phyloP scores from a whole-genome alignment of 2,888 invertebrate genomes.

The Neoitamus cyanurus region DNA sequence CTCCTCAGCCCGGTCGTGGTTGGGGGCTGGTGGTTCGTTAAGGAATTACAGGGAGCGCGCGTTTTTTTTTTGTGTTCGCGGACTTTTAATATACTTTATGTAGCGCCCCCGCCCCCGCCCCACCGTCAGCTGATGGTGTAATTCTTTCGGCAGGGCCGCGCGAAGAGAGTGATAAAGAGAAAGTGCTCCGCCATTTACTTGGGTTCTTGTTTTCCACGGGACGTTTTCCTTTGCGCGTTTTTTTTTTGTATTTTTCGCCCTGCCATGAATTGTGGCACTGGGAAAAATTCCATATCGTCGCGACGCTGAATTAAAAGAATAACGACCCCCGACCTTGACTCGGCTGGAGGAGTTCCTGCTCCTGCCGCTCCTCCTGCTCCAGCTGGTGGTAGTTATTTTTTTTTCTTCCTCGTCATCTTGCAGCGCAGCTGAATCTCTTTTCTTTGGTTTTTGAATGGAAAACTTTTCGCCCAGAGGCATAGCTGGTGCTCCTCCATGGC shows the following conservation, averaged over 20 bases:
- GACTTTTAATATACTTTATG: constrained; percentile 46
- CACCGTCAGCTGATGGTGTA: constrained; percentile 24
- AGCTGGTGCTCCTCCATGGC: background rate
- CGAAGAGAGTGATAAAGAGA: constrained; percentile 38
- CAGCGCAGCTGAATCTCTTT: constrained; percentile 30
- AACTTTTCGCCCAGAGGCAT: constrained; percentile 29
- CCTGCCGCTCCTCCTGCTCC: background rate
- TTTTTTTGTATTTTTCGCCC: constrained; percentile 13
- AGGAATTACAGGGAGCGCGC: constrained; percentile 41
- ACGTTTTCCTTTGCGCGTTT: background rate
- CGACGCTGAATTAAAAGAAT: constrained; percentile 60
- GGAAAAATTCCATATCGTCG: constrained; percentile 53
- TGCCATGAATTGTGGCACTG: constrained; percentile 49
- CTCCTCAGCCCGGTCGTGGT: background rate
- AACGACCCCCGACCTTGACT: constrained; percentile 60
- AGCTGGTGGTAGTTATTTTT: background rate
- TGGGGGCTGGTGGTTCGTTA: constrained; percentile 27
- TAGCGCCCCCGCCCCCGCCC: background rate
- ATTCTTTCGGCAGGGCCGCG: constrained; percentile 35
- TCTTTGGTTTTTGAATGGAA: constrained; percentile 30
- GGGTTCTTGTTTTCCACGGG: constrained; percentile 38
- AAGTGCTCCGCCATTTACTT: constrained; percentile 42
- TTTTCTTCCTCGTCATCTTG: constrained; percentile 28
- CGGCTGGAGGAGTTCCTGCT: constrained; percentile 21
- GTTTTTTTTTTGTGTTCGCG: constrained; percentile 38